These are phyloP conservation scores for Carollia perspicillata DNA, from an alignment of 2,113 vertebrate genomes.

Conservation along the genomic window DNA sequence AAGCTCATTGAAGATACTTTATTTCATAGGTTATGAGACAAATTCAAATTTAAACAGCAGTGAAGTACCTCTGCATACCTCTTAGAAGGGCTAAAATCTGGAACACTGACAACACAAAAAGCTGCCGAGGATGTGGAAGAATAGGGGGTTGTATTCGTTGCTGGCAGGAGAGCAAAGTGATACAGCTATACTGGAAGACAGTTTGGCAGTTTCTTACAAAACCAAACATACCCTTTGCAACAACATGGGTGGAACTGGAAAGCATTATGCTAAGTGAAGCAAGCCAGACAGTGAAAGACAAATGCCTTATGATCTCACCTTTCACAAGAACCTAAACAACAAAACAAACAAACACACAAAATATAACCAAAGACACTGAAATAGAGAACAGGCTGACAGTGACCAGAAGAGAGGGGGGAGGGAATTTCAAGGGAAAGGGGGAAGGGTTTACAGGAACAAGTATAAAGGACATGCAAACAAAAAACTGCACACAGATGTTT, in stretches of 20 bases:
- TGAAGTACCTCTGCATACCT: neutral
- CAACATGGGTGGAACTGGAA: too few species aligned
- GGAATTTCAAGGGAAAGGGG: too few species aligned
- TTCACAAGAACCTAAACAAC: too few species aligned
- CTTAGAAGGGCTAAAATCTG: neutral
- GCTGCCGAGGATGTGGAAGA: neutral
- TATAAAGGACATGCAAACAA: neutral
- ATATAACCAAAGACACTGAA: too few species aligned
- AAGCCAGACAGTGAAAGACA: too few species aligned
- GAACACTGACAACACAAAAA: neutral
- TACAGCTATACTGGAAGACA: neutral
- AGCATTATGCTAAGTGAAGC: too few species aligned
- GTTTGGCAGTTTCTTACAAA: neutral
- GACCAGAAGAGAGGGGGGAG: too few species aligned
- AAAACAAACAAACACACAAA: too few species aligned
- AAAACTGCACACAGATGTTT: neutral
- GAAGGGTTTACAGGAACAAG: too few species aligned
- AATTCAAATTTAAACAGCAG: neutral
- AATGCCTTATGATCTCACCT: too few species aligned
- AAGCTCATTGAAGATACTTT: neutral
- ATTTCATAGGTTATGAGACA: neutral
- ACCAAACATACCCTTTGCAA: neutral
- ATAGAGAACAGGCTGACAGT: too few species aligned
- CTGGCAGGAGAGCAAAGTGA: neutral
- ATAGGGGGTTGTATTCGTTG: neutral